A percentile compares a stretch with the other conserved stretches of the same genome.
Conservation (phyloP, 2,888 invertebrate genomes). For the Cistogaster globosa region DNA sequence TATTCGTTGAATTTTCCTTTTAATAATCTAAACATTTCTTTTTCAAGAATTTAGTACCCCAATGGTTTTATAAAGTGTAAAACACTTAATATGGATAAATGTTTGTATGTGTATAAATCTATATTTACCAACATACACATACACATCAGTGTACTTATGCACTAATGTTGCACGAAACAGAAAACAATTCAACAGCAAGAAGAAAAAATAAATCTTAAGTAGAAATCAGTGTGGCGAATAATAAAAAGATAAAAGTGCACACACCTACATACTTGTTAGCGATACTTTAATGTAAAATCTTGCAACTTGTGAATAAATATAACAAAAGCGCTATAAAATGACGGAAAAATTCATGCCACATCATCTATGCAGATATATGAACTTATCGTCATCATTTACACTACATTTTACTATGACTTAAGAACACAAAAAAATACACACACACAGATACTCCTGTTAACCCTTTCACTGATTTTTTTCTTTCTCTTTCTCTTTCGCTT, state of each 20-base stretch:
- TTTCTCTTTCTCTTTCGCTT: neutral
- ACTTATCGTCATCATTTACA: constrained; percentile 1
- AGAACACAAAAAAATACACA: neutral
- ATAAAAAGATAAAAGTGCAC: constrained; percentile 42
- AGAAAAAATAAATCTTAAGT: constrained; percentile 60
- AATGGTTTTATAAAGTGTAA: constrained; percentile 65
- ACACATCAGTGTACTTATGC: neutral
- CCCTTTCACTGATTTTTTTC: neutral
- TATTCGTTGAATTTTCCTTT: constrained; percentile 2
- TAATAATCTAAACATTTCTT: constrained; percentile 12
- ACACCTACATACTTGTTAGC: constrained; percentile 10
- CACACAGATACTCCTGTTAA: neutral
- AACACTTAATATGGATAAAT: constrained; percentile 47
- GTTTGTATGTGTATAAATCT: neutral
- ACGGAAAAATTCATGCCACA: constrained; percentile 17
- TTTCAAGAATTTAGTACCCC: constrained; percentile 34
- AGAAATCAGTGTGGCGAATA: constrained; percentile 65
- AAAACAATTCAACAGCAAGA: neutral
- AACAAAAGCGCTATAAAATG: constrained; percentile 54
- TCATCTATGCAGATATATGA: constrained; percentile 3
- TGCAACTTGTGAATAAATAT: constrained; percentile 35
- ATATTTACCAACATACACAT: too few relatives aligned
- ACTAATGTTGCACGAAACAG: constrained; percentile 33
- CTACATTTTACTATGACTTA: constrained; percentile 5
- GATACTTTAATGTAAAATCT: constrained; percentile 15